A percentile compares a stretch with the other conserved stretches of the same genome.
Evolutionary conservation across 2,888 invertebrate genomes (phyloP).

Genomic region (Meteorus colon): DNA sequence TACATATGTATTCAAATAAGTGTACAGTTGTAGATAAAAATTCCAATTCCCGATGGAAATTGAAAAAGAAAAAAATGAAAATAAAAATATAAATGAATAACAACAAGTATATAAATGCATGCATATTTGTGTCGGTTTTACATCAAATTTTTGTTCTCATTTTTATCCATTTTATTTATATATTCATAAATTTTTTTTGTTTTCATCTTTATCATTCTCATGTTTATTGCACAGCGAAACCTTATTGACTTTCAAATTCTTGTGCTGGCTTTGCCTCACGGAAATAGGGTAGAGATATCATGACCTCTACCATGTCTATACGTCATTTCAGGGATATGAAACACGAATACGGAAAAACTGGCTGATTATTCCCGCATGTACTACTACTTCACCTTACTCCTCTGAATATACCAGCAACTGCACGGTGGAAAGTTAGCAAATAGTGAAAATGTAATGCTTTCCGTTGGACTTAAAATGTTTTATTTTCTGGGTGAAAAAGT

Average conservation of each 20-base stretch:
- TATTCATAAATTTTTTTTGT: constrained; percentile 22
- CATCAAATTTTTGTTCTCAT: not conserved
- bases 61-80: not conserved
- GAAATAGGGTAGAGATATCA: constrained; percentile 25
- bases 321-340: constrained; percentile 9
- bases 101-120: not conserved
- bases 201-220: too few species aligned
- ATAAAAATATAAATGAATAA: constrained; percentile 23
- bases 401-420: not conserved
- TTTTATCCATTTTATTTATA: not conserved
- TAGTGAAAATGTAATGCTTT: not conserved
- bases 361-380: constrained; percentile 47
- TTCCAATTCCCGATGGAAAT: not conserved
- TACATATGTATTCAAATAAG: not conserved
- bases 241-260: constrained; percentile 49
- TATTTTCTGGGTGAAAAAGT: not conserved
- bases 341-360: constrained; percentile 36
- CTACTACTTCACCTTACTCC: constrained; percentile 40
- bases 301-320: constrained; percentile 13
- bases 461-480: not conserved
- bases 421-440: not conserved
- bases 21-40: constrained; percentile 3
- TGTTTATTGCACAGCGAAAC: constrained; percentile 38
- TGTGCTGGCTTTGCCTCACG: constrained; percentile 32
- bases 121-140: not conserved